Evolutionary conservation across 2,888 invertebrate genomes (phyloP).

Genomic region (Lamellibrachia satsuma): DNA sequence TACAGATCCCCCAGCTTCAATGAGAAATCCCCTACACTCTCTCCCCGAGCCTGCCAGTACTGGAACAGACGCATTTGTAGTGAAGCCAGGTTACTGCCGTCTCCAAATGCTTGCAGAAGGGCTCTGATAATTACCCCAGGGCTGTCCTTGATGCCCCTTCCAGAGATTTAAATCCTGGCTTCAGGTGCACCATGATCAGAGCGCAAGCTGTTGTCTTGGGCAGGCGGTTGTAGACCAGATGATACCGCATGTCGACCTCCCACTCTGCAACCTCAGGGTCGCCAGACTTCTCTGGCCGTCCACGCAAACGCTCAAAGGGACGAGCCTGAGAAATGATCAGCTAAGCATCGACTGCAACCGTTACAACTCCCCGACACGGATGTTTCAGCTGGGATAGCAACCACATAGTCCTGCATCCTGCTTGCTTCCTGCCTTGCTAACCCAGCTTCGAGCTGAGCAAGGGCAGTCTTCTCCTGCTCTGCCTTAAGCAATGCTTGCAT

Average conservation of each 20-base stretch:
- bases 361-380: neutral
- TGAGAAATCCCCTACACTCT: slow-evolving; percentile 18
- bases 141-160: neutral
- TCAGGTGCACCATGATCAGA: neutral
- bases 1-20: neutral
- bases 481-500: neutral
- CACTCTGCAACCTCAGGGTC: slow-evolving; percentile 22
- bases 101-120: slow-evolving; percentile 21
- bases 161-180: neutral
- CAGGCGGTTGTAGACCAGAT: neutral
- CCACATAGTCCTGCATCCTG: neutral
- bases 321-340: neutral
- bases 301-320: slow-evolving; percentile 18
- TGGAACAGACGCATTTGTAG: slow-evolving; percentile 23
- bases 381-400: neutral
- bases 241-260: slow-evolving; percentile 25
- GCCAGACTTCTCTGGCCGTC: neutral
- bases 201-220: neutral
- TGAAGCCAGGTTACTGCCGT: neutral
- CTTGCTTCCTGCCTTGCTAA: neutral
- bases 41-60: neutral
- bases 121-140: neutral
- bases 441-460: neutral
- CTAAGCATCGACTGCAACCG: neutral
- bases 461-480: neutral